phyloP scores from a whole-genome alignment of 2,888 invertebrate species.

The Antheraea assamensis region DNA sequence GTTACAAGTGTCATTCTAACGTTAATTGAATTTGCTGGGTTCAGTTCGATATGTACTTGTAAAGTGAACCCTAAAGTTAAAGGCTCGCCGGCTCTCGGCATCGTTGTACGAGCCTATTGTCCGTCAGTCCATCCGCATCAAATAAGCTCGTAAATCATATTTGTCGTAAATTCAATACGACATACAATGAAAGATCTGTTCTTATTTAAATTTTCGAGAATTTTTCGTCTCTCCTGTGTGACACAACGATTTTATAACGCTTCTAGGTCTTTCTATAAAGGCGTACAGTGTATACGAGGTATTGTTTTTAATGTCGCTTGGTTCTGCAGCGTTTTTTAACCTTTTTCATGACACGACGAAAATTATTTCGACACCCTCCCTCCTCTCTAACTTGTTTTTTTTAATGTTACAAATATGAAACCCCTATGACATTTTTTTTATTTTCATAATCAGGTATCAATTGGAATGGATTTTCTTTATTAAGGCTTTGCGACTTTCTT shows the following conservation, averaged over 20 bases:
- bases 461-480: too few species aligned
- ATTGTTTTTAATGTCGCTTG: background rate
- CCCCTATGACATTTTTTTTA: too few species aligned
- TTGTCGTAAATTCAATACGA: constrained; percentile 78
- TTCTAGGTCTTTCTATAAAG: constrained; percentile 6
- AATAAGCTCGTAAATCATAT: constrained; percentile 78
- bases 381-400: too few species aligned
- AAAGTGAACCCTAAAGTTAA: constrained; percentile 16
- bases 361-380: too few species aligned
- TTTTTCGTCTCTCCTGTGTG: constrained; percentile 14
- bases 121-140: constrained; percentile 77
- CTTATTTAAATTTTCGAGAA: constrained; percentile 63
- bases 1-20: background rate
- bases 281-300: background rate
- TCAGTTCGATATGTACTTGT: background rate
- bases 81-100: constrained; percentile 50
- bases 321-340: background rate
- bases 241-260: constrained; percentile 16
- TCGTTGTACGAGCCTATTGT: constrained; percentile 71
- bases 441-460: too few species aligned
- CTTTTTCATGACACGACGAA: too few species aligned
- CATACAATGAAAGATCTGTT: constrained; percentile 77
- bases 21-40: background rate
- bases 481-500: too few species aligned
- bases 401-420: too few species aligned